A percentile compares a stretch with the other conserved stretches of the same genome.
Conservation (phyloP, 2,888 invertebrate species). For the Drosophila borborema region DNA sequence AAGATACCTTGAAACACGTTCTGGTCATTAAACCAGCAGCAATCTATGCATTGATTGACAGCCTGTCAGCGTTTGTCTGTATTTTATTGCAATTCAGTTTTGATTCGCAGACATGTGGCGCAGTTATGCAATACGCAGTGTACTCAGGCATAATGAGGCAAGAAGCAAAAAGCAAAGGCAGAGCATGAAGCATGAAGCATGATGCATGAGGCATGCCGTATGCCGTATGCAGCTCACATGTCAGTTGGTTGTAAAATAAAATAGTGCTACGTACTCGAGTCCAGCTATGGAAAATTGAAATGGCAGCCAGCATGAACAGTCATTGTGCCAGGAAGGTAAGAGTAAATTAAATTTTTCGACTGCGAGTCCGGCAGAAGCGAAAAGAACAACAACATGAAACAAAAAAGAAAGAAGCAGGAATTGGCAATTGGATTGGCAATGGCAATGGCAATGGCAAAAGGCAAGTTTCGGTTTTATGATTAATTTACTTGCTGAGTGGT, state of each 20-base stretch:
- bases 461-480: slow-evolving; percentile 73
- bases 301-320: slow-evolving; percentile 19
- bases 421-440: slow-evolving; percentile 19
- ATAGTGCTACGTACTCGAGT: slow-evolving; percentile 2
- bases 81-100: slow-evolving; percentile 68
- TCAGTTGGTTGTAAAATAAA: slow-evolving; percentile 64
- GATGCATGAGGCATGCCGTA: neutral
- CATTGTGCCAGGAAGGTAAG: slow-evolving; percentile 20
- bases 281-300: slow-evolving; percentile 38
- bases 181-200: slow-evolving; percentile 9
- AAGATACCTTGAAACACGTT: slow-evolving; percentile 10
- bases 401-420: neutral
- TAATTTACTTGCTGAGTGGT: slow-evolving; percentile 80
- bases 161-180: neutral
- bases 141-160: slow-evolving; percentile 33
- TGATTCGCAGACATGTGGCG: slow-evolving; percentile 64
- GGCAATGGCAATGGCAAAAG: slow-evolving; percentile 26
- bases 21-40: slow-evolving; percentile 26
- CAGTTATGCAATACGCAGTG: slow-evolving; percentile 27
- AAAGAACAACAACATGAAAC: neutral
- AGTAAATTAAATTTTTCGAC: slow-evolving; percentile 62
- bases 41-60: slow-evolving; percentile 34
- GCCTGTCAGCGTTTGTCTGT: slow-evolving; percentile 29
- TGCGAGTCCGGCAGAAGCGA: slow-evolving; percentile 1
- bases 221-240: slow-evolving; percentile 43